These are phyloP conservation scores for Castor canadensis DNA, from an alignment of 2,113 vertebrate genomes.

Conservation along the genomic window DNA sequence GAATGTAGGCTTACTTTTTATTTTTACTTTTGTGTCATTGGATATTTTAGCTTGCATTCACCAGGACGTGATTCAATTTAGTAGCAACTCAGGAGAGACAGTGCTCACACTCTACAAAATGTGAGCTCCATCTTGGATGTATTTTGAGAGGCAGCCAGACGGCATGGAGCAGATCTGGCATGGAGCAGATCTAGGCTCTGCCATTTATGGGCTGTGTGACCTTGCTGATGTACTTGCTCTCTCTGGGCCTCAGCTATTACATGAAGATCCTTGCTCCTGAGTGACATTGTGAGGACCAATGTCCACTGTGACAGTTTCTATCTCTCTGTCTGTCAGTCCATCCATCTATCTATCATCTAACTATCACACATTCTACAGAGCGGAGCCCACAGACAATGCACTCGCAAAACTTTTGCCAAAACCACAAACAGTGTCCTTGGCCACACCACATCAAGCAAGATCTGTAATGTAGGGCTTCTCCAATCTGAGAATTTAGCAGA, in stretches of 20 bases:
- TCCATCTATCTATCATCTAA: too few relatives aligned
- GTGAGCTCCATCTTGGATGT: not conserved
- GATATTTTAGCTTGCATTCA: not conserved
- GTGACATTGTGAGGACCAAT: not conserved
- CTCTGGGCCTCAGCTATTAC: not conserved
- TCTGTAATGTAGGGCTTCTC: not conserved
- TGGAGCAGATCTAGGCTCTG: not conserved
- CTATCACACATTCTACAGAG: not conserved
- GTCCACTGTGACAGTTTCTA: not conserved
- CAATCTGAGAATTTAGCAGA: not conserved
- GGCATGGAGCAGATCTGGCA: accelerated
- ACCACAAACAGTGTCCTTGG: not conserved
- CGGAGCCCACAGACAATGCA: too few relatives aligned
- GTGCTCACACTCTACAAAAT: accelerated
- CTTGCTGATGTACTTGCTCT: not conserved
- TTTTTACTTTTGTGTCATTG: not conserved
- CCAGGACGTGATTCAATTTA: not conserved
- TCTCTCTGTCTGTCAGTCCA: not conserved
- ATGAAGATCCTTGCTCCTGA: not conserved
- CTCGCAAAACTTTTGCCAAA: not conserved
- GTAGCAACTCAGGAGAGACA: not conserved
- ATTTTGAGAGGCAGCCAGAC: not conserved
- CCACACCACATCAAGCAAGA: not conserved
- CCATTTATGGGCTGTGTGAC: not conserved
- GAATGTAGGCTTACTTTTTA: not conserved